Base-by-base conservation (phyloP, 1,140 invertebrate species). In the Lepidostoma basale region DNA sequence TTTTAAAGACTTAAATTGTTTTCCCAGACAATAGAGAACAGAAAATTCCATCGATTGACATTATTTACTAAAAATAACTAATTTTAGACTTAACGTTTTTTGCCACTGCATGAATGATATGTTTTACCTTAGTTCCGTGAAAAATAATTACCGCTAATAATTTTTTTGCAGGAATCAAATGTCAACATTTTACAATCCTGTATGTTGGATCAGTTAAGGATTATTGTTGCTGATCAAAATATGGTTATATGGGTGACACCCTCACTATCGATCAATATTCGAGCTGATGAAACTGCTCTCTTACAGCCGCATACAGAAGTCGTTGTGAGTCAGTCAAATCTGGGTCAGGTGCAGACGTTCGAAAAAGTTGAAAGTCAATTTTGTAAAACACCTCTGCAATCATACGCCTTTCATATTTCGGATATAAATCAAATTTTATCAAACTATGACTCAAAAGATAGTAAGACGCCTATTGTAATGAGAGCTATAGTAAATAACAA, bases 221-320 rank as follows among this genome's bases (percentile, higher is more conserved):
- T 86, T 22, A 80, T 86, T 1, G 78, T 79, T 30, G 76, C 77
- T 10, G 78, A 83, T 66, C 84, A 86, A 73, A 85, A 84, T 62
- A 75, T 85, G 40, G 74, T 85, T 18, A 83, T 86, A 16, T 87
- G 85, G 85, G 82, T 86, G 74, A 85, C 82, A 59, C 73, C 79
- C 8, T 83, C 82, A 3, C 49, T 83, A 23, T 79, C 81, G 3
- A 78, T 83, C 20, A 74, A 79, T 18, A 70, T 73, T 1, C 62
- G 62, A 42, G 23, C 68, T 28, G 14, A n/a, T n/a, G 16, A 65
- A 62, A 62, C 68, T 23, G 45, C 42, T 33, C n/a, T 70, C 14
- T 36, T 73, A 47, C 64, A 70, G 62, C 59, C 64, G 26, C 42
- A 68, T 18, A 70, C 72, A 10, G 68, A 73, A 62, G 52, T 73